Percentiles rank a stretch among this genome's conserved stretches.
Conservation (phyloP, 2,797 vertebrate species). For the Pipistrellus kuhlii region DNA sequence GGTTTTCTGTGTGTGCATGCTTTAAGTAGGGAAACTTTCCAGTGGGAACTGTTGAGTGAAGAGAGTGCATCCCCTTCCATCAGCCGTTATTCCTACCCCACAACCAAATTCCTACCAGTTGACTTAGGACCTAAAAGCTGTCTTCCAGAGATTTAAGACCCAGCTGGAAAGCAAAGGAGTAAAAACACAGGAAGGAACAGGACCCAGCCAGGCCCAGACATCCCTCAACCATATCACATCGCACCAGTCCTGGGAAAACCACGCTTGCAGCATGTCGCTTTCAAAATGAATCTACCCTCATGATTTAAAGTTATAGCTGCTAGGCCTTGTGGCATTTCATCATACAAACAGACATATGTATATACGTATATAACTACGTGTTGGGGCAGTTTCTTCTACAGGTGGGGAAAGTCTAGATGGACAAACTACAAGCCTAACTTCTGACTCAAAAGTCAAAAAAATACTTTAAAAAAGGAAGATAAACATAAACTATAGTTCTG, state of each 20-base stretch:
- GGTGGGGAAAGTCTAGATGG: neutral
- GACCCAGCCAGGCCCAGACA: too few relatives aligned
- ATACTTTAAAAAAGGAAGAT: neutral
- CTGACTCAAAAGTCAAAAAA: constrained; percentile 11
- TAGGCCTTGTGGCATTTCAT: neutral
- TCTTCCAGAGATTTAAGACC: neutral
- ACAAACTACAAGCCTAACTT: neutral
- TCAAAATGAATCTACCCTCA: neutral
- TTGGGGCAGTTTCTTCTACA: neutral
- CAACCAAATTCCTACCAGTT: neutral
- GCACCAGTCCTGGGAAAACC: neutral
- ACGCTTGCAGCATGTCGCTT: neutral
- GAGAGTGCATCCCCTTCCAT: neutral
- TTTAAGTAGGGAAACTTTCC: neutral
- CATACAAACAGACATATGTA: neutral
- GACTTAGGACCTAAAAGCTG: neutral
- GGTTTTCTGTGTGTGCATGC: neutral
- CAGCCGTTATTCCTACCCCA: neutral
- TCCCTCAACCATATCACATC: neutral
- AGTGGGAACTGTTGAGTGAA: neutral
- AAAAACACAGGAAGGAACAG: neutral
- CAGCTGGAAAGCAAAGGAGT: neutral
- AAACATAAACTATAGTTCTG: neutral
- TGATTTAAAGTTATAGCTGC: neutral
- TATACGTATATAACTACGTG: neutral